These are phyloP conservation scores for Epinotia brunnichana DNA, from an alignment of 2,888 invertebrate genomes.

Conservation along the genomic window DNA sequence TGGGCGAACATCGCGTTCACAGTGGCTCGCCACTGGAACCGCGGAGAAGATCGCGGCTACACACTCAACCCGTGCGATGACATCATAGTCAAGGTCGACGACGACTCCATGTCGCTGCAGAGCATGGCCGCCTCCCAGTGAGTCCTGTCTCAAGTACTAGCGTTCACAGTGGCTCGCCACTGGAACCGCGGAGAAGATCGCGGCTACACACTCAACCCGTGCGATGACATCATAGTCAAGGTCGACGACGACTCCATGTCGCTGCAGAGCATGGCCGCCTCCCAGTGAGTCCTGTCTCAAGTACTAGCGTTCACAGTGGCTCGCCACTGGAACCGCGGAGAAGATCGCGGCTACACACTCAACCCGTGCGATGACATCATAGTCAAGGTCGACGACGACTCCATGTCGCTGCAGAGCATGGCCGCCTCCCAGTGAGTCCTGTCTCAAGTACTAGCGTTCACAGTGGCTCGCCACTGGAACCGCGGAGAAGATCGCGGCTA, in stretches of 20 bases:
- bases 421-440: constrained; percentile 88
- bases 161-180: neutral
- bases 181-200: constrained; percentile 84
- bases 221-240: constrained; percentile 91
- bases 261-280: constrained; percentile 95
- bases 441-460: neutral
- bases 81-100: constrained; percentile 91
- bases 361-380: constrained; percentile 93
- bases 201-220: constrained; percentile 90
- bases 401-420: constrained; percentile 96
- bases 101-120: constrained; percentile 94
- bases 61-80: constrained; percentile 93
- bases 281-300: constrained; percentile 82
- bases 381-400: constrained; percentile 93
- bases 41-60: constrained; percentile 90
- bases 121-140: constrained; percentile 94
- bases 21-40: constrained; percentile 87
- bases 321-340: constrained; percentile 52
- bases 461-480: neutral
- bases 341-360: constrained; percentile 91
- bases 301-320: neutral
- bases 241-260: constrained; percentile 96
- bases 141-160: constrained; percentile 51
- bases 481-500: constrained; percentile 88
- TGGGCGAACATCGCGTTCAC: constrained; percentile 87